Evolutionary conservation across 2,113 vertebrate genomes (phyloP), one percentile per base, ranked within the genome.

Genomic region (Sinocyclocheilus grahami): DNA sequence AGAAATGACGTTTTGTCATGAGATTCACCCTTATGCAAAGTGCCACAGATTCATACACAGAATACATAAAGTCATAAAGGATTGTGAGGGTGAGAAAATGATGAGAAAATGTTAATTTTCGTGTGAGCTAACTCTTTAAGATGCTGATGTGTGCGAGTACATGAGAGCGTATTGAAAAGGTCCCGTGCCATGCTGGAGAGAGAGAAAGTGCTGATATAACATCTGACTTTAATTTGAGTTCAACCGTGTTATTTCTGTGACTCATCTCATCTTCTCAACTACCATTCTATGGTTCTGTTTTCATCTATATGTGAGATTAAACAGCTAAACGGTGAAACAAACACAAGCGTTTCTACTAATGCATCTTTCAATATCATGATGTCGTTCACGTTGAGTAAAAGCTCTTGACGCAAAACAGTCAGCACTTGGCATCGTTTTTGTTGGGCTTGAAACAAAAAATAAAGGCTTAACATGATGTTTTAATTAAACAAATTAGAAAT

Each of bases 401-500:
- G 51, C 76, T 51, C 16, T 37, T 58, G 30, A 46, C 9, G 42
- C 42, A 46, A 10, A 37, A 42, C 42, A 2, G 9, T 79, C 77
- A 62, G 72, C 74, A n/a, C 74, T 76, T 76, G 74, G 74, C 74
- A 76, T 51, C 74, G 12, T 1, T 51, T 74, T 76, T 13, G 0
- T 76, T 13, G 5, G 39, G 48, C 72, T 76, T 51, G 2, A 12
- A 51, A 51, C 22, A 76, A 75, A 75, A 48, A 67, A 67, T 16
- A 76, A 76, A 76, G 74, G 74, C 74, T 76, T n/a, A 76, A 76
- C 22, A 75, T 75, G 72, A 75, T 24, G 39, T 75, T 51, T 76
- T 8, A 16, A 48, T 48, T 8, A 75, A 24, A 75, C 4, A 8
- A 51, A 16, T 74, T 6, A 48, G 1, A 48, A 75, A 46, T n/a